Conservation (phyloP, 2,113 vertebrate genomes). For the Oenanthe melanoleuca region DNA sequence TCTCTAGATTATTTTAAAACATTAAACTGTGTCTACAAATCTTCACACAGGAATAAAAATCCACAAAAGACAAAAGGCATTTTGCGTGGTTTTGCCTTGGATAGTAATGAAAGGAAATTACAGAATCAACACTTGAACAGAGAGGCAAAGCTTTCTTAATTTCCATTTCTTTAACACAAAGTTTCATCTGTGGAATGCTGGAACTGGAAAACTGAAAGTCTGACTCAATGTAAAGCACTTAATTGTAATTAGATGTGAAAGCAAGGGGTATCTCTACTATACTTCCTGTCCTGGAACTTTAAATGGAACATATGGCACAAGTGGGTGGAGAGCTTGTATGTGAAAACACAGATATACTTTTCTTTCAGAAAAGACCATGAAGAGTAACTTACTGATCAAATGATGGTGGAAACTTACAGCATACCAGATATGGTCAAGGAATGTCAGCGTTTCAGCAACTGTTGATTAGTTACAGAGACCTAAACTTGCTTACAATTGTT, state of each 20-base stretch:
- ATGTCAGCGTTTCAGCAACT: slow-evolving; percentile 23
- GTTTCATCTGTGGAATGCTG: slow-evolving; percentile 4
- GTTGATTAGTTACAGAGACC: slow-evolving; percentile 29
- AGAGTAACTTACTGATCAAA: slow-evolving; percentile 25
- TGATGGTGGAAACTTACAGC: not conserved
- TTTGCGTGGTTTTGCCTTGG: not conserved
- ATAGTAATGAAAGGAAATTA: slow-evolving; percentile 10
- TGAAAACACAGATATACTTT: slow-evolving; percentile 30
- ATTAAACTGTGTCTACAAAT: not conserved
- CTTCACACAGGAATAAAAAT: not conserved
- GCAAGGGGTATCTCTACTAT: slow-evolving; percentile 17
- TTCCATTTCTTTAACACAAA: not conserved
- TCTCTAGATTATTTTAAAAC: not conserved
- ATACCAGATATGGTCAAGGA: slow-evolving; percentile 48
- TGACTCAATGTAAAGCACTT: slow-evolving; percentile 29
- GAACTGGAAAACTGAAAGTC: slow-evolving; percentile 21
- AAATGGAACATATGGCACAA: slow-evolving; percentile 47
- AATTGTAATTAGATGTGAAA: slow-evolving; percentile 23
- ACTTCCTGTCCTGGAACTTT: slow-evolving; percentile 48
- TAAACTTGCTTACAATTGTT: not conserved
- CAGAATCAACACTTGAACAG: not conserved
- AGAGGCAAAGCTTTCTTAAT: not conserved
- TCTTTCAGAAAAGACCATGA: slow-evolving; percentile 25
- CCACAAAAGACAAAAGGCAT: not conserved
- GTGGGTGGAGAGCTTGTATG: not conserved